Conservation (phyloP, 1,140 invertebrate genomes). For the Trichomalopsis sarcophagae region DNA sequence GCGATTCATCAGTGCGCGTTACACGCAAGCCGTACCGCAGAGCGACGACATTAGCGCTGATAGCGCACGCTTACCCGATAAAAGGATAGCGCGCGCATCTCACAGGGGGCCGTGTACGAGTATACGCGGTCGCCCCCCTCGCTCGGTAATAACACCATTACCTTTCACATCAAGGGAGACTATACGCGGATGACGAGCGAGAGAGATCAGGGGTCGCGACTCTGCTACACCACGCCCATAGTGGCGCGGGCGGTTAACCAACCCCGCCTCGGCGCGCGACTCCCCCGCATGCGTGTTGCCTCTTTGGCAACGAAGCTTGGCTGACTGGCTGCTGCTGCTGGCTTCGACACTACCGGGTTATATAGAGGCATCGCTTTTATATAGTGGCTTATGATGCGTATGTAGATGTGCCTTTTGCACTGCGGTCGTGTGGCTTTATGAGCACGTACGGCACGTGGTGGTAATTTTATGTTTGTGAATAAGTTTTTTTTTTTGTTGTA, state of each 20-base stretch:
- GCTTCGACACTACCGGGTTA: not conserved
- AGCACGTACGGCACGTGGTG: not conserved
- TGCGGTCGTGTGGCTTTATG: not conserved
- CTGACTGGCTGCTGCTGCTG: not conserved
- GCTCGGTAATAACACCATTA: conserved; percentile 24
- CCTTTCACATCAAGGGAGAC: too few relatives aligned
- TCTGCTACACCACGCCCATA: conserved; percentile 42
- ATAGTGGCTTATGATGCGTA: too few relatives aligned
- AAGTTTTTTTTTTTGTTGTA: too few relatives aligned
- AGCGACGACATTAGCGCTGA: not conserved
- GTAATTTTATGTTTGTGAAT: too few relatives aligned
- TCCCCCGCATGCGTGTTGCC: conserved; percentile 52
- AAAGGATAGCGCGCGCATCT: conserved; percentile 3
- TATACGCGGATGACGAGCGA: too few relatives aligned
- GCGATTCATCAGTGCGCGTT: not conserved
- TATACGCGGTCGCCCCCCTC: not conserved
- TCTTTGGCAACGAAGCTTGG: conserved; percentile 9
- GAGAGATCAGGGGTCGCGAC: conserved; percentile 41
- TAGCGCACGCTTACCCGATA: conserved; percentile 11
- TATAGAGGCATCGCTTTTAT: not conserved
- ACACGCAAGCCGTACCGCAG: not conserved
- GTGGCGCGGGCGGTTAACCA: not conserved
- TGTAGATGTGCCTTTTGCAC: not conserved
- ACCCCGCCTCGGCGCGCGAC: conserved; percentile 37
- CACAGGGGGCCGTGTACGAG: not conserved